Evolutionary conservation across 1,140 invertebrate species (phyloP), one percentile per base, ranked within the genome.

Genomic region (Neelides sp.): DNA sequence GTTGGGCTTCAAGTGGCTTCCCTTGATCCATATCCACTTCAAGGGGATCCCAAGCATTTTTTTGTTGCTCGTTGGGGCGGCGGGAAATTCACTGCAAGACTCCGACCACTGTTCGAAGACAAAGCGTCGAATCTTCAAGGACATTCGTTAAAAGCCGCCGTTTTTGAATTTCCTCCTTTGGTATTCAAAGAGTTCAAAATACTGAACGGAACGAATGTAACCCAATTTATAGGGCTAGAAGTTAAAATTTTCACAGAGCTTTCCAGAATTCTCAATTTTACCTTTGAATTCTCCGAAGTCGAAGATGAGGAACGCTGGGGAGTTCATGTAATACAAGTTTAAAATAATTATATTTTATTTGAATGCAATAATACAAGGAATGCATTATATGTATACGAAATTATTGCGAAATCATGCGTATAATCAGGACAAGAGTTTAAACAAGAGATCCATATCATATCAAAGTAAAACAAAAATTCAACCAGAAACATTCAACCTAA

Each of bases 121-220:
- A 57, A 57, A 46, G 57, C 53, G 1, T 54, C 57, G 7, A 54
- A 61, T 20, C n/a, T 61, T 2, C 46, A 52, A 30, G 57, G 61
- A 3, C 36, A 53, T 47, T 52, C 41, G 32, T 48, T 64, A 28
- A 27, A 28, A 23, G 55, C 56, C 1, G 51, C 48, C 35, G 58
- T 61, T n/a, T 64, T 62, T 45, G 56, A 64, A 30, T 63, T 62
- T 39, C 63, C 63, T 24, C 63, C 63, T 12, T 46, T 62, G 19
- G 62, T 63, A 5, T 55, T 63, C 30, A 48, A 51, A 41, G 44
- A 43, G 13, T 55, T n/a, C n/a, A n/a, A n/a, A n/a, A n/a, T n/a
- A n/a, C n/a, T n/a, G 12, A 3, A 32, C 28, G 7, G n/a, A 8
- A 32, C 28, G 7, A n/a, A 5, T 32, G 48, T 46, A 1, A 58